Evolutionary conservation across 2,113 vertebrate genomes (phyloP).

Genomic region (Cephalopholis sonnerati): DNA sequence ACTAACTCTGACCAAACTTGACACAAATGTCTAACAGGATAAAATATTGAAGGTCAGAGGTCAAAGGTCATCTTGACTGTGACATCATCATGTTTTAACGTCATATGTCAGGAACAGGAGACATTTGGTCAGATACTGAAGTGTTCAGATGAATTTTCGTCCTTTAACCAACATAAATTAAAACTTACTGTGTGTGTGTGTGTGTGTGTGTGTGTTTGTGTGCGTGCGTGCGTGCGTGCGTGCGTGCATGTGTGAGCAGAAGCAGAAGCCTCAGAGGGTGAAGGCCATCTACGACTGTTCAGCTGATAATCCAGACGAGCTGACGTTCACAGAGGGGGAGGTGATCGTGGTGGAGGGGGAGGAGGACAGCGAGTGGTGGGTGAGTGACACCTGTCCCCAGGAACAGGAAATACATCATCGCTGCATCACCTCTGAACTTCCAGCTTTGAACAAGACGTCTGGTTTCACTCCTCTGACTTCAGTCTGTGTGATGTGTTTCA

Average conservation of each 20-base stretch:
- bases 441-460: neutral
- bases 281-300: slow-evolving; percentile 94
- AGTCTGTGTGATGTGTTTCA: slow-evolving; percentile 57
- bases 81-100: no score
- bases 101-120: no score
- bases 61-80: no score
- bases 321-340: slow-evolving; percentile 94
- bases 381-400: slow-evolving; percentile 81
- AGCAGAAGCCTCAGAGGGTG: slow-evolving; percentile 90
- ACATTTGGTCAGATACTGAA: no score
- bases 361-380: slow-evolving; percentile 98
- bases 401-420: neutral
- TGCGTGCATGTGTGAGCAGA: slow-evolving; percentile 78
- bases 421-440: no score
- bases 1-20: no score
- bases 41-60: no score
- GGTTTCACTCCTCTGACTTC: neutral
- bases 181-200: slow-evolving; percentile 4
- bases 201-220: slow-evolving; percentile 7
- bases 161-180: no score
- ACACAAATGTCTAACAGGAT: no score
- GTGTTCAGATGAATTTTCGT: no score
- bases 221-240: slow-evolving; percentile 7
- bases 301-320: slow-evolving; percentile 94
- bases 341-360: slow-evolving; percentile 95